A percentile compares a stretch with the other conserved stretches of the same genome.
Evolutionary conservation across 2,888 invertebrate species (phyloP).

Genomic region (Pyrrhosoma nymphula): DNA sequence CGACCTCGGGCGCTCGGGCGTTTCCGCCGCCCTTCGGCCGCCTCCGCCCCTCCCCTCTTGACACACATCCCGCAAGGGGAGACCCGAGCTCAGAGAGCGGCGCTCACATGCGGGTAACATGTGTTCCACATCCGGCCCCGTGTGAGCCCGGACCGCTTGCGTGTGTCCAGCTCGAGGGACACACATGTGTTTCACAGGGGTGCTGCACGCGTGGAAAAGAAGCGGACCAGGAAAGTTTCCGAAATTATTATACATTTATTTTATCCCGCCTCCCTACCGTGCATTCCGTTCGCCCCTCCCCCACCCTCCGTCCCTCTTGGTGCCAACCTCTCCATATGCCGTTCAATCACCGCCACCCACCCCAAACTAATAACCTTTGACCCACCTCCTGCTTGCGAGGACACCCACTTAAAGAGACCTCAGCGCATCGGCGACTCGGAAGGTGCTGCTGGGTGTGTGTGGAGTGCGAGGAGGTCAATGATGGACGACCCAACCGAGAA

Average conservation of each 20-base stretch:
- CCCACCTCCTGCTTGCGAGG: neutral
- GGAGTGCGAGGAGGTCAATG: conserved; percentile 16
- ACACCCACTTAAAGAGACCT: neutral
- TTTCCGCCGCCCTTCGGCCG: neutral
- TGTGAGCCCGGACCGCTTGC: conserved; percentile 63
- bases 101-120: conserved; percentile 68
- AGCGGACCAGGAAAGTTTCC: neutral
- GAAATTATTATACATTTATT: neutral
- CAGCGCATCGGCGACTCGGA: neutral
- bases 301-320: neutral
- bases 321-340: neutral
- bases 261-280: no score
- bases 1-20: neutral
- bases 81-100: conserved; percentile 44
- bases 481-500: no score
- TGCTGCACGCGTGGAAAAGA: conserved; percentile 1
- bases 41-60: conserved; percentile 52
- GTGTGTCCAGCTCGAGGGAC: conserved; percentile 57
- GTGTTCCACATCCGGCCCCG: conserved; percentile 68
- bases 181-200: conserved; percentile 68
- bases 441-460: no score
- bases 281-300: neutral
- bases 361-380: neutral
- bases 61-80: conserved; percentile 54
- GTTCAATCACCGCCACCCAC: neutral